A percentile compares a stretch with the other conserved stretches of the same genome.
Conservation (phyloP, 2,113 vertebrate genomes). For the Anhinga anhinga region DNA sequence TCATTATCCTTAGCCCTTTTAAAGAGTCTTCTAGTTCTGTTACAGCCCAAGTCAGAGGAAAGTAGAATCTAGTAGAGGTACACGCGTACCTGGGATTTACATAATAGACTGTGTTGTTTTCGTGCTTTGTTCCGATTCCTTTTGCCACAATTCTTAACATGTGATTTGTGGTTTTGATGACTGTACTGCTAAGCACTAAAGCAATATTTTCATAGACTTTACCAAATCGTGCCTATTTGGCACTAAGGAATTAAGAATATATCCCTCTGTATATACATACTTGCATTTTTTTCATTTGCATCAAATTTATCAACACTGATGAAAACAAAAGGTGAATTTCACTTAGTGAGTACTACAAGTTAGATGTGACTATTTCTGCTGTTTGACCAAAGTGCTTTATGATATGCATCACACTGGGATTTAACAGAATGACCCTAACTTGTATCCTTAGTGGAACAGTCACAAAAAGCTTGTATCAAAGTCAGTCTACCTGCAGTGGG, state of each 20-base stretch:
- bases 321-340: neutral
- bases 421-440: neutral
- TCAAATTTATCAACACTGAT: neutral
- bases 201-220: neutral
- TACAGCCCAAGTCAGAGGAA: neutral
- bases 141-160: neutral
- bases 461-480: neutral
- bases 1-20: neutral
- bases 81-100: accelerated
- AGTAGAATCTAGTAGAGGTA: neutral
- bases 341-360: neutral
- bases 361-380: neutral
- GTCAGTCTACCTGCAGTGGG: neutral
- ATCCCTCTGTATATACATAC: neutral
- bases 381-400: neutral
- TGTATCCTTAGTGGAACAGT: neutral
- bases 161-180: neutral
- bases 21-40: neutral
- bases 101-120: neutral
- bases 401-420: neutral
- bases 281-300: neutral
- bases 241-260: neutral
- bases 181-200: neutral
- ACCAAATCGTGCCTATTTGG: neutral
- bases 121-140: neutral